Evolutionary conservation across 2,888 invertebrate species (phyloP).

Genomic region (Drosophila pseudotalamancana): DNA sequence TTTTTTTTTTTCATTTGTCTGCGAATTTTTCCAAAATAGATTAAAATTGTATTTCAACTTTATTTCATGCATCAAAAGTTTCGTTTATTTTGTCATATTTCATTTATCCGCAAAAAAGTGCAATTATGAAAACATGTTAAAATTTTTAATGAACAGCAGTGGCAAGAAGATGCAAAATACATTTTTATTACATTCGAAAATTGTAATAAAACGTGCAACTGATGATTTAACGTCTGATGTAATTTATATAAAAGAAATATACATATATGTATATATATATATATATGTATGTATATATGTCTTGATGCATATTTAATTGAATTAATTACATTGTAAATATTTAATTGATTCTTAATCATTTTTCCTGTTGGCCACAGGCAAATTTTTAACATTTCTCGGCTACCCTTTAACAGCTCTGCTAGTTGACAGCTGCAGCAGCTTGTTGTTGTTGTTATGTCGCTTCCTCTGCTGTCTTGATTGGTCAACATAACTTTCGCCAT

Average conservation of each 20-base stretch:
- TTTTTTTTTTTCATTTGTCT: neutral
- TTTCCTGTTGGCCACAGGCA: neutral
- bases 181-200: neutral
- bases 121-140: neutral
- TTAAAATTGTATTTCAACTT: neutral
- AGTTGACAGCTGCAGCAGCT: neutral
- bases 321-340: no score
- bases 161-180: neutral
- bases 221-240: neutral
- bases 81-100: neutral
- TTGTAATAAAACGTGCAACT: neutral
- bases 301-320: no score
- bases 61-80: neutral
- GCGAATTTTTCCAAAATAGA: conserved; percentile 2
- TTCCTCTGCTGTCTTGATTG: neutral
- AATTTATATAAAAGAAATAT: no score
- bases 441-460: neutral
- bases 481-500: conserved; percentile 11
- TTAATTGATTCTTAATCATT: no score
- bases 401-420: conserved; percentile 1
- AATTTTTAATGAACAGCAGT: neutral
- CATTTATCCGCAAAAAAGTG: neutral
- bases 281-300: no score
- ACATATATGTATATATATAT: no score
- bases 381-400: neutral